These are phyloP conservation scores for Ophiodon elongatus DNA, from an alignment of 2,113 vertebrate species.

Conservation along the genomic window DNA sequence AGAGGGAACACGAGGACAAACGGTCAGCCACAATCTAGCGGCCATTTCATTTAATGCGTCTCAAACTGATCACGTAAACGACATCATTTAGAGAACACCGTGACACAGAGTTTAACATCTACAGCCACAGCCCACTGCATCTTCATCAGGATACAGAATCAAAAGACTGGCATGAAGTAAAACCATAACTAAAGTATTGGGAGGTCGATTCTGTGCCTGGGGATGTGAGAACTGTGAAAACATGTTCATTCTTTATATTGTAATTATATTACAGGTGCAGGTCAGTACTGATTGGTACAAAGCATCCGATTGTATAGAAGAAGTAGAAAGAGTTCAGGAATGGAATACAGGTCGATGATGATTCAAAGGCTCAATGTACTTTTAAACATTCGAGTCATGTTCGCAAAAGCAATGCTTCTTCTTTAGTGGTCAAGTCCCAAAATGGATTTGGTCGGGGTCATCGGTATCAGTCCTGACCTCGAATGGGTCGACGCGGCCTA, in stretches of 20 bases:
- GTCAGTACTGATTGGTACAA: conserved; percentile 17
- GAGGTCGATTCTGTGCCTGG: neutral
- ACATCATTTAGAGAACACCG: neutral
- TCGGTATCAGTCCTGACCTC: too few species aligned
- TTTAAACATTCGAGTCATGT: neutral
- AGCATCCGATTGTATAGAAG: neutral
- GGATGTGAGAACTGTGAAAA: neutral
- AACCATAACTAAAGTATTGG: neutral
- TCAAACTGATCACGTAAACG: neutral
- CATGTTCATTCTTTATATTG: neutral
- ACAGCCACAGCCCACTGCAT: neutral
- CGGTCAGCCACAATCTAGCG: neutral
- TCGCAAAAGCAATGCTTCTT: neutral
- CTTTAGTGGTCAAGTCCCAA: neutral
- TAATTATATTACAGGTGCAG: neutral
- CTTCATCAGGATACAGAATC: neutral
- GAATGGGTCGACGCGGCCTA: neutral
- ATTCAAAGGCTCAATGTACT: neutral
- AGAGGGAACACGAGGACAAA: neutral
- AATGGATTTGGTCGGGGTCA: too few species aligned
- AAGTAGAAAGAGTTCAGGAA: conserved; percentile 8
- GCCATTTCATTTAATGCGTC: neutral
- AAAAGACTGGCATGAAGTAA: neutral
- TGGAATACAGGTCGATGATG: neutral
- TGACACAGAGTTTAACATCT: neutral